Evolutionary conservation across 53 echinoderm and acorn worm genomes (phyloP), one percentile per base, ranked within the genome.

Genomic region (Antedon mediterranea): DNA sequence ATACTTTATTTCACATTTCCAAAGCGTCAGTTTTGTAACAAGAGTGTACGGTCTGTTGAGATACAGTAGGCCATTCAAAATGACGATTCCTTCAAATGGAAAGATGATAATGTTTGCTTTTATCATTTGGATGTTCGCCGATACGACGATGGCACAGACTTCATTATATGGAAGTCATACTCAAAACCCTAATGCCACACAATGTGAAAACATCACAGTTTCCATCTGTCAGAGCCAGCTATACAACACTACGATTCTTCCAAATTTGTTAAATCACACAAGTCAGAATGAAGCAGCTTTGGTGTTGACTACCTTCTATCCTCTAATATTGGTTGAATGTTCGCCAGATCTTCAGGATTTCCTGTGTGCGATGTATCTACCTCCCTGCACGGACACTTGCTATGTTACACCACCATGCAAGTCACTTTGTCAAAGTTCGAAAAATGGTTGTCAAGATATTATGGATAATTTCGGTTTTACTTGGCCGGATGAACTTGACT

Each of bases 391-490:
- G 13, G 34, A 27, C 4, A 6, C 8, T 5, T 76, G 29, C 7
- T 33, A 5, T 9, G 27, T 29, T 32, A 32, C 34, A 33, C 76
- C 76, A 23, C 76, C 76, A 33, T 76, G 76, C 34, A 76, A 33
- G 34, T 76, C 76, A 2, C 26, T 76, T 32, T 76, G 76, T 34
- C 32, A 9, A 34, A 76, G 76, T 33, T 26, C 76, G 3, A 31
- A 23, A 76, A 33, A 76, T 76, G 76, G 76, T 6, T 76, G 76
- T 33, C 34, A 76, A 76, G 76, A 33, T 33, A 26, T 76, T 34
- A 33, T 76, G 76, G 8, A 32, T 9, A 76, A 9, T 33, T 76
- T 76, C 26, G 76, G 76, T 26, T 76, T 76, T 33, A 13, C 23
- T 33, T 76, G 76, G 76, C 76, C 76, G 4, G 76, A 76, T 4